Evolutionary conservation across 2,888 invertebrate species (phyloP), one percentile per base, ranked within the genome.

Genomic region (Linnaemya vulpina): DNA sequence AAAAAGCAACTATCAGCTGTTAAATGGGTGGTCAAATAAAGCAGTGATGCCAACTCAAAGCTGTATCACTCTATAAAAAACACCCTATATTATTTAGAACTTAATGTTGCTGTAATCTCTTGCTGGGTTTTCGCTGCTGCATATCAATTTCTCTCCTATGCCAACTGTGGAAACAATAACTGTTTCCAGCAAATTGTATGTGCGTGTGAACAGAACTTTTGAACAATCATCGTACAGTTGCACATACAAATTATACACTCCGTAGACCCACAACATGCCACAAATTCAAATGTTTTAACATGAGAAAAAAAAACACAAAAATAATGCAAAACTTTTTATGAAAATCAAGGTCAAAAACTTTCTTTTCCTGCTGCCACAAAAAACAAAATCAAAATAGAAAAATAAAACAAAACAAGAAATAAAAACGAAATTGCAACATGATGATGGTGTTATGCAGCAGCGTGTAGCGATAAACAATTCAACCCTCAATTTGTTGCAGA

Each of bases 341-440:
- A 77, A 84, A 78, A 84, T 78, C 84, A 85, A 85, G 84, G 84
- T 85, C 84, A 85, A 78, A 68, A 81, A 85, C 84, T 85, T 85
- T 85, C 81, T 71, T 85, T 78, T 70, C 58, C 62, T 81, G 49
- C 68, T 73, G 30, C 46, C 62, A 35, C 10, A 60, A 53, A 67
- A 65, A 40, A 43, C 17, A 17, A 15, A 75, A 73, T 25, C n/a
- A 62, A 40, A 49, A 30, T 25, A 58, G 35, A 49, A n/a, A 40
- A 53, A 17, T 10, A 9, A 51, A 70, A 58, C 9, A 15, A 49
- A 8, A 71, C 9, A 10, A 35, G 46, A 53, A 71, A 70, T 70
- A 71, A 55, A 79, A 73, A 58, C 43, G 11, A 38, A 74, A 75
- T 51, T 75, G 73, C 79, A 75, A 63, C 58, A 84, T 53, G 53